phyloP scores from a whole-genome alignment of 2,797 vertebrate genomes.

The Ctenopoma multispine region DNA sequence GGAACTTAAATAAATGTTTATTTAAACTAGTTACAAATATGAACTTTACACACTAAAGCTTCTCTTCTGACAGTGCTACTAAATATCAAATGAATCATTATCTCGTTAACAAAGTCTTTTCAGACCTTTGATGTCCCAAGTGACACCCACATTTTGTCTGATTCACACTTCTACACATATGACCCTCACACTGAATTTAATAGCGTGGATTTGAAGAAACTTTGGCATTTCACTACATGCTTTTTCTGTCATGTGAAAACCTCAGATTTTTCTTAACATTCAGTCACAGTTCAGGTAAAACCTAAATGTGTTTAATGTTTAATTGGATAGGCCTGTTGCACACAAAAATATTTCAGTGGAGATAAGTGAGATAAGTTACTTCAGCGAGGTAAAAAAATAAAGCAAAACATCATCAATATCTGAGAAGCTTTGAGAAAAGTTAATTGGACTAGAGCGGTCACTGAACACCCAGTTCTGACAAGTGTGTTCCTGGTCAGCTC shows the following conservation, averaged over 20 bases:
- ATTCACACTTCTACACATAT: constrained; percentile 51
- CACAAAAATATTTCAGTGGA: not conserved
- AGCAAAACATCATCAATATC: not conserved
- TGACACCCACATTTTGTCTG: constrained; percentile 62
- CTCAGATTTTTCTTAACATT: too few species aligned
- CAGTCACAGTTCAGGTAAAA: not conserved
- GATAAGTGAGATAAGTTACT: not conserved
- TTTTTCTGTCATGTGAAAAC: not conserved
- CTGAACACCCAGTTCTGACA: not conserved
- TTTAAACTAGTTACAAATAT: constrained; percentile 27
- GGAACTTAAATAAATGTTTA: not conserved
- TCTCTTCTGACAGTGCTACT: constrained; percentile 29
- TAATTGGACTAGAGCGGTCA: not conserved
- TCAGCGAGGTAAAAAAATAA: not conserved
- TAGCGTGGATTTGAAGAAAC: not conserved
- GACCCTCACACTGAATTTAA: constrained; percentile 23
- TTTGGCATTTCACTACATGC: too few species aligned
- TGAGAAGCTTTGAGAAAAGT: not conserved
- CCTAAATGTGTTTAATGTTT: not conserved
- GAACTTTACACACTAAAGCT: constrained; percentile 38
- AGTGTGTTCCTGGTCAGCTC: not conserved
- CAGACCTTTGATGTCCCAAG: constrained; percentile 51
- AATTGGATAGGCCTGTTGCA: not conserved
- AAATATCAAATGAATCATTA: constrained; percentile 71
- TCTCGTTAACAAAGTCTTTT: constrained; percentile 57